Conservation (phyloP, 2,113 vertebrate species). For the Hiodon alosoides region DNA sequence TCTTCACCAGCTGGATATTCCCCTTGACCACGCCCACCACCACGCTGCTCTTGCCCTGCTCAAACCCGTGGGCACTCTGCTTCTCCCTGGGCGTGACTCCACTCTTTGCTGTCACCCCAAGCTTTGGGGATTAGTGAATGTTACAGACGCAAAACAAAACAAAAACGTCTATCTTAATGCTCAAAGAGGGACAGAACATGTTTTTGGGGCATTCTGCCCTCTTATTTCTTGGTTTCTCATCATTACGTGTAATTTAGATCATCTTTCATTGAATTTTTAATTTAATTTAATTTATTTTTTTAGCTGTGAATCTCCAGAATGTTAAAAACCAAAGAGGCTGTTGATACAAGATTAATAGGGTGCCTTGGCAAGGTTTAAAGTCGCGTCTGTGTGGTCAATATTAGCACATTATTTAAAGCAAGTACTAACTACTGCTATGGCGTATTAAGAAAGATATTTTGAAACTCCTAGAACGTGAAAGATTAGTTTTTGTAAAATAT, state of each 20-base stretch:
- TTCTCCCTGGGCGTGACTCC: background rate
- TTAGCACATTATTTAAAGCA: conserved; percentile 11
- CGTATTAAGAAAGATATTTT: conserved; percentile 7
- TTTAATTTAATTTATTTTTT: conserved; percentile 4
- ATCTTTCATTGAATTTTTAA: conserved; percentile 13
- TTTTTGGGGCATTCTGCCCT: conserved; percentile 1
- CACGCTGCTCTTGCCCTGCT: background rate
- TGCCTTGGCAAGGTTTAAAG: conserved; percentile 24
- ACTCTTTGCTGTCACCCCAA: conserved; percentile 11
- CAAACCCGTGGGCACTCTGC: background rate
- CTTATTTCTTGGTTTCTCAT: background rate
- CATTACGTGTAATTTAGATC: background rate
- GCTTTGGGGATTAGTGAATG: background rate
- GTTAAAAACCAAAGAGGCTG: conserved; percentile 27
- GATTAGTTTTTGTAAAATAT: conserved; percentile 11
- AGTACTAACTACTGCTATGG: background rate
- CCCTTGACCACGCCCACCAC: background rate
- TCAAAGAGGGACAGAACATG: conserved; percentile 24
- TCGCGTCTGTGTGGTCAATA: conserved; percentile 10
- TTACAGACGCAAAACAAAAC: background rate
- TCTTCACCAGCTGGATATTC: background rate
- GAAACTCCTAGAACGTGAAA: conserved; percentile 6
- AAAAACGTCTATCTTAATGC: conserved; percentile 19
- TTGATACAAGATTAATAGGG: conserved; percentile 11
- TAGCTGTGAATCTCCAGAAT: conserved; percentile 26